These are phyloP conservation scores for Poeciliopsis gracilis DNA, from an alignment of 2,797 vertebrate species.

Conservation along the genomic window DNA sequence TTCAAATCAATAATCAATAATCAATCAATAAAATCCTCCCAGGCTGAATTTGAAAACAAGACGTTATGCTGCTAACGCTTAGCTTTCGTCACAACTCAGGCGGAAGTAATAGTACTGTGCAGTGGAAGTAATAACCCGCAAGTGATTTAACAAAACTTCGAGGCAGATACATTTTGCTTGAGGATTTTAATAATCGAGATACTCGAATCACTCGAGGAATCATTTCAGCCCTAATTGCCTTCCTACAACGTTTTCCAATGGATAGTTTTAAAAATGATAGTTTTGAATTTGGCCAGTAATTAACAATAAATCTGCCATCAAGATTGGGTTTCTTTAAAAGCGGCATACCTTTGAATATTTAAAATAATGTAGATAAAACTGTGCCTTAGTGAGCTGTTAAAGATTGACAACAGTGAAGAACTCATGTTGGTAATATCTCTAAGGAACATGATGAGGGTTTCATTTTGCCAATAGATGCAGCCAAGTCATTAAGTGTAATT, in stretches of 20 bases:
- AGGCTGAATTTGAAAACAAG: no score
- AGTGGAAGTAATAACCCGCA: no score
- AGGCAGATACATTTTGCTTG: no score
- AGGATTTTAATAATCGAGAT: no score
- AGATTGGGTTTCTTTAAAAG: background rate
- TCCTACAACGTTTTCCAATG: background rate
- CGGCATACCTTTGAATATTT: background rate
- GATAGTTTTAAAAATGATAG: background rate
- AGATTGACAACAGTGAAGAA: background rate
- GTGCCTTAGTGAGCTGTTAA: background rate
- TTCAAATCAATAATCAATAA: no score
- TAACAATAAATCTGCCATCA: background rate
- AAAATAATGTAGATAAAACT: background rate
- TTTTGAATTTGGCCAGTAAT: background rate
- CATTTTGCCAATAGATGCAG: background rate
- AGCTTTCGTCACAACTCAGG: no score
- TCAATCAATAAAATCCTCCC: no score
- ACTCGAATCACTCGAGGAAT: no score
- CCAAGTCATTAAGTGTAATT: background rate
- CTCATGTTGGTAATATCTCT: background rate
- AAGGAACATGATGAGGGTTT: background rate
- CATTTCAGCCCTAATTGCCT: background rate
- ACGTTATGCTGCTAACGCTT: no score
- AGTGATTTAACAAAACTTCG: no score
- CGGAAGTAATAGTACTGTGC: no score